Conservation (phyloP, 2,797 vertebrate species). For the Nasua narica region DNA sequence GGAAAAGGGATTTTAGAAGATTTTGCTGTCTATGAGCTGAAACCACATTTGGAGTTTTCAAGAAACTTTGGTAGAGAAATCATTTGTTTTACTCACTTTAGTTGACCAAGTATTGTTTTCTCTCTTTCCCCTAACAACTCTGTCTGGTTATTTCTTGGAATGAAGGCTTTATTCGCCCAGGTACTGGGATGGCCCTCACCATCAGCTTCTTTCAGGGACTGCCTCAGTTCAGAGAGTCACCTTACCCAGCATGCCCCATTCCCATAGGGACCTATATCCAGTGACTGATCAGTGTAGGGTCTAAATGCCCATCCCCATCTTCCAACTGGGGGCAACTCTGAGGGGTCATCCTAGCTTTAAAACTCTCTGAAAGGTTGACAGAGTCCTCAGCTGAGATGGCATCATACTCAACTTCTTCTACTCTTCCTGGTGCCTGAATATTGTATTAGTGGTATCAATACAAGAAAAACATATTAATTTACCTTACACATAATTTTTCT, state of each 20-base stretch:
- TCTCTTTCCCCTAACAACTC: background rate
- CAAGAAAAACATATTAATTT: background rate
- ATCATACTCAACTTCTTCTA: background rate
- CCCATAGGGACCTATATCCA: no score
- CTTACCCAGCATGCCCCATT: background rate
- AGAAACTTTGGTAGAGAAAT: background rate
- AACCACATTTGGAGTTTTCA: background rate
- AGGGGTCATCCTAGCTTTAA: background rate
- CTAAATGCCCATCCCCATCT: background rate
- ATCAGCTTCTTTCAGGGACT: background rate
- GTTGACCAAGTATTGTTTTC: background rate
- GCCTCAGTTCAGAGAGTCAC: background rate
- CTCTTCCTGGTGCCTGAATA: background rate
- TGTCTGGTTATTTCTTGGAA: background rate
- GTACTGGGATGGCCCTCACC: background rate
- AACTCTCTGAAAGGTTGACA: background rate
- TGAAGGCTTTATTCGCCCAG: background rate
- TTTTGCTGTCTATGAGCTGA: background rate
- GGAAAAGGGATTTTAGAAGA: background rate
- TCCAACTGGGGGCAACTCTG: background rate
- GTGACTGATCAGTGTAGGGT: rapidly evolving
- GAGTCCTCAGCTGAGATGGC: background rate
- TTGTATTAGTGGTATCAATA: background rate
- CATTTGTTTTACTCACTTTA: background rate
- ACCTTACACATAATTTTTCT: background rate